Evolutionary conservation across 2,888 invertebrate genomes (phyloP).

Genomic region (Orchesella flavescens): DNA sequence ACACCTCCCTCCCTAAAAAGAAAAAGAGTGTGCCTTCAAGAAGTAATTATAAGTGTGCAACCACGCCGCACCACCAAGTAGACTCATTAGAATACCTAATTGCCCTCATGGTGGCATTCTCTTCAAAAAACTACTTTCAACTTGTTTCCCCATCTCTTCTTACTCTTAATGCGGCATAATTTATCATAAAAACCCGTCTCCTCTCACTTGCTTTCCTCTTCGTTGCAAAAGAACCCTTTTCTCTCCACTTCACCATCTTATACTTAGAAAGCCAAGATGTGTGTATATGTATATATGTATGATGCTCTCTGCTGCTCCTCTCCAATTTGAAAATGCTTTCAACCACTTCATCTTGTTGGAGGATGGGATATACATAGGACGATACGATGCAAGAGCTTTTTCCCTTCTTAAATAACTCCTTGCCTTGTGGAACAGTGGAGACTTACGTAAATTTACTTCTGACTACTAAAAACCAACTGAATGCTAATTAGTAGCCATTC

Average conservation of each 20-base stretch:
- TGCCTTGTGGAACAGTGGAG: too few relatives aligned
- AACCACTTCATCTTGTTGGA: conserved; percentile 30
- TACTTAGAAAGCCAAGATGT: not conserved
- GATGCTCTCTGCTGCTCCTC: not conserved
- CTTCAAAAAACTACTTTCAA: conserved; percentile 3
- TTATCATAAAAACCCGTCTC: conserved; percentile 18
- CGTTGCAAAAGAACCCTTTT: conserved; percentile 2
- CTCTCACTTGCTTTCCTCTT: not conserved
- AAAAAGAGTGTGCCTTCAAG: conserved; percentile 32
- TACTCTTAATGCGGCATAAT: conserved; percentile 27
- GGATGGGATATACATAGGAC: not conserved
- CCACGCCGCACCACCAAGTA: conserved; percentile 20
- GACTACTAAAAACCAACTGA: too few relatives aligned
- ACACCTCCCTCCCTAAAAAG: not conserved
- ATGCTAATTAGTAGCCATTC: too few relatives aligned
- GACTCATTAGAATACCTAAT: conserved; percentile 47
- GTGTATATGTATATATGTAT: not conserved
- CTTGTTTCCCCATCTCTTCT: conserved; percentile 8
- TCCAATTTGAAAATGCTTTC: conserved; percentile 22
- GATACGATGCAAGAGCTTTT: too few relatives aligned
- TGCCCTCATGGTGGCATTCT: conserved; percentile 29
- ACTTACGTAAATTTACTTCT: too few relatives aligned
- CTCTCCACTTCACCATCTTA: not conserved
- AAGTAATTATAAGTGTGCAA: conserved; percentile 26
- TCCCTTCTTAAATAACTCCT: too few relatives aligned